A percentile compares a stretch with the other conserved stretches of the same genome.
Evolutionary conservation across 64 coral and sea anemone genomes (phyloP).

Genomic region (Stichodactyla helianthus): DNA sequence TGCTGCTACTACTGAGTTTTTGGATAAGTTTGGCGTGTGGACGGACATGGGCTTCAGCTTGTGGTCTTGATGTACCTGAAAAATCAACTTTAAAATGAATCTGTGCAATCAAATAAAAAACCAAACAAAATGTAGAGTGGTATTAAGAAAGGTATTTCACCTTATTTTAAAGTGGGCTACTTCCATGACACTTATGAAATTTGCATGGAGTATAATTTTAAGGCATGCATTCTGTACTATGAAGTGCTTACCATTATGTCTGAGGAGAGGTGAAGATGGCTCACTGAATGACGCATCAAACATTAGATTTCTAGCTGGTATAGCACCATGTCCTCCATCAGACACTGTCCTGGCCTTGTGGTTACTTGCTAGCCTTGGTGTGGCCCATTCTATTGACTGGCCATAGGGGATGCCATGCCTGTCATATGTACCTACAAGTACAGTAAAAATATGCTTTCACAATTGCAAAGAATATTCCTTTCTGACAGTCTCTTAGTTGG

Average conservation of each 20-base stretch:
- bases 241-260: conserved; percentile 14
- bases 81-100: not conserved
- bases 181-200: too few species aligned
- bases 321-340: conserved; percentile 2
- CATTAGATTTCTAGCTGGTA: not conserved
- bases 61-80: not conserved
- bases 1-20: not conserved
- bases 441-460: not conserved
- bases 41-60: not conserved
- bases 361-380: not conserved
- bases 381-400: conserved; percentile 16
- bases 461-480: too few species aligned
- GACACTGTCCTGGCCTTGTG: not conserved
- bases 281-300: conserved; percentile 33
- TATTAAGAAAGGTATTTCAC: too few species aligned
- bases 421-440: not conserved
- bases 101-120: too few species aligned
- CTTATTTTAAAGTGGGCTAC: too few species aligned
- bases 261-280: conserved; percentile 43
- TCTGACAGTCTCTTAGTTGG: too few species aligned
- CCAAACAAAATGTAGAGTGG: too few species aligned
- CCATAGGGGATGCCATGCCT: conserved; percentile 9
- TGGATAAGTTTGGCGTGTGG: not conserved
- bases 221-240: too few species aligned
- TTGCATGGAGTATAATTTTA: too few species aligned